phyloP scores from a whole-genome alignment of 2,113 vertebrate genomes.

The Todiramphus chloris region DNA sequence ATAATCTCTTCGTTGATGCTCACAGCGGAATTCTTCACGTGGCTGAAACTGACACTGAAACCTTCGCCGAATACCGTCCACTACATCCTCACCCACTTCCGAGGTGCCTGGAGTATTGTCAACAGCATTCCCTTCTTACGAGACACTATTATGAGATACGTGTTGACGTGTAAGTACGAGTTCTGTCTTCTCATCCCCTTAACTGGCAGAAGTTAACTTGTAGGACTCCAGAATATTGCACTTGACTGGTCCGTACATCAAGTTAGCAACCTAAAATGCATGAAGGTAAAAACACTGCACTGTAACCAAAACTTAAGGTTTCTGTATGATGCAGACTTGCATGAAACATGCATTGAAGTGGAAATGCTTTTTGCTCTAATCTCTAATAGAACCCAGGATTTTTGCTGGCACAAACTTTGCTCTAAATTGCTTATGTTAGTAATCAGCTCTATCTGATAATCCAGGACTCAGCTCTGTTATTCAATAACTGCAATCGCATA shows the following conservation, averaged over 20 bases:
- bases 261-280: not conserved
- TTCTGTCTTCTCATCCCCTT: not conserved
- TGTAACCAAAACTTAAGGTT: not conserved
- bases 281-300: not conserved
- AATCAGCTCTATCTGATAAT: not conserved
- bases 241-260: not conserved
- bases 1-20: not conserved
- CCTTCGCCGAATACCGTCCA: slow-evolving; percentile 90
- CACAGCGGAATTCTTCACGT: slow-evolving; percentile 90
- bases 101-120: slow-evolving; percentile 91
- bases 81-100: slow-evolving; percentile 94
- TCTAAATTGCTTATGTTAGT: not conserved
- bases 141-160: slow-evolving; percentile 90
- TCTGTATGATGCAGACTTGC: not conserved
- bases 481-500: not conserved
- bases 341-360: not conserved
- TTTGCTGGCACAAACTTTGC: not conserved
- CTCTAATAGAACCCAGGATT: not conserved
- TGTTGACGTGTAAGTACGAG: slow-evolving; percentile 89
- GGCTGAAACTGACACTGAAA: slow-evolving; percentile 84
- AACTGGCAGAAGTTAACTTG: not conserved
- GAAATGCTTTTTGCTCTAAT: not conserved
- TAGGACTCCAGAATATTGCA: not conserved
- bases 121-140: slow-evolving; percentile 89
- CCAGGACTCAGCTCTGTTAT: not conserved